Base-by-base conservation (phyloP, 2,797 vertebrate species). In the Ispidina lecontei region DNA sequence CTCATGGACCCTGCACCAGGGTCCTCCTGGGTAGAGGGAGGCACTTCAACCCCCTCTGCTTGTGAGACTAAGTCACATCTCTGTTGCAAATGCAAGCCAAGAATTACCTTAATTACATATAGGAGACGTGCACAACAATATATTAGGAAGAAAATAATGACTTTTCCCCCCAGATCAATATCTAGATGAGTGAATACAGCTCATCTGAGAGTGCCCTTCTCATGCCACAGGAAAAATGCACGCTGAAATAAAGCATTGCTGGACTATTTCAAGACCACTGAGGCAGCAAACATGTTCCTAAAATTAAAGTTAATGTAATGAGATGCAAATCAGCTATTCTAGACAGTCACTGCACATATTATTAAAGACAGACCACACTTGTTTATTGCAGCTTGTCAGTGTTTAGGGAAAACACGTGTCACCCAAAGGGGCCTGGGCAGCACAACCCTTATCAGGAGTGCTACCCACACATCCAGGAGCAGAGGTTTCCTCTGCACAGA, bases 231-330 rank as follows among this genome's bases (percentile, higher is more conserved):
- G 25, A 62, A 46, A 86, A 46, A 28, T 2, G 9, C 37, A 11
- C 37, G 47, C 84, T 17, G 62, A 52, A 58, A 74, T 52, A 52
- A 68, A 31, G 62, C 35, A 52, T 4, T 31, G 52, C 68, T 31
- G 39, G 58, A 43, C 51, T 25, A 73, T 63, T 69, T 64, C 0
- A 2, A 74, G 68, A 87, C 44, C 73, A 87, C 58, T 52, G 68
- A 63, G 37, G 84, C 84, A 87, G 73, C 44, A 91, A 87, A 63
- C 51, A 21, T 15, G 14, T 31, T 79, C 68, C 84, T 51, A 35
- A 78, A 69, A 74, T 79, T 69, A 73, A 73, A 90, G 54, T 23
- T 72, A 74, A 87, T 68, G 43, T 58, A 87, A 87, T 74, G 68
- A 87, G 78, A 83, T 87, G 78, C 33, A 74, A 73, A 78, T 73